Evolutionary conservation across 2,888 invertebrate genomes (phyloP).

Genomic region (Ernsta delagoae): DNA sequence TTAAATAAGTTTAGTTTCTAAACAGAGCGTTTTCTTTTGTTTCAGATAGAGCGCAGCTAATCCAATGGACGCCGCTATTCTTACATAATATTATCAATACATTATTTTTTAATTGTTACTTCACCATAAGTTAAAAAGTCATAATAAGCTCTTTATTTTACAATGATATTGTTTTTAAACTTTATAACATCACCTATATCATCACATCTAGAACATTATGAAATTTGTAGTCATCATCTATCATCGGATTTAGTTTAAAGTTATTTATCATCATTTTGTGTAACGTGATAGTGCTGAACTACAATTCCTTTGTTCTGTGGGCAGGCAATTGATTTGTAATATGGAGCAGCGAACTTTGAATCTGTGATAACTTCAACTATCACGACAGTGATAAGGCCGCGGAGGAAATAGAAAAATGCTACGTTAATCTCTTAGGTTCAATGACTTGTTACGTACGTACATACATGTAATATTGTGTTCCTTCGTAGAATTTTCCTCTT

Average conservation of each 20-base stretch:
- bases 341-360: slow-evolving; percentile 49
- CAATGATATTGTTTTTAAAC: slow-evolving; percentile 50
- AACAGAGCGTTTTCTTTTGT: too few relatives aligned
- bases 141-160: slow-evolving; percentile 61
- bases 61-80: too few relatives aligned
- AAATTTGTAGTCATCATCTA: slow-evolving; percentile 64
- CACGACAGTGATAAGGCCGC: slow-evolving; percentile 54
- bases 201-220: slow-evolving; percentile 54
- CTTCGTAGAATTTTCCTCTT: slow-evolving; percentile 70
- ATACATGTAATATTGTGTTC: slow-evolving; percentile 40
- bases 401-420: slow-evolving; percentile 71
- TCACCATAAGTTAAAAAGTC: slow-evolving; percentile 47
- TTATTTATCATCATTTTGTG: slow-evolving; percentile 38
- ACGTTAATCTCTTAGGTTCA: slow-evolving; percentile 60
- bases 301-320: slow-evolving; percentile 62
- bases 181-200: slow-evolving; percentile 40
- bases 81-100: too few relatives aligned
- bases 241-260: slow-evolving; percentile 51
- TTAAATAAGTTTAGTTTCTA: too few relatives aligned
- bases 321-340: slow-evolving; percentile 55
- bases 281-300: slow-evolving; percentile 67
- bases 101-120: neutral
- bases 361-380: slow-evolving; percentile 36
- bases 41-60: too few relatives aligned
- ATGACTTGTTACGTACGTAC: slow-evolving; percentile 52